Evolutionary conservation across 2,797 vertebrate genomes (phyloP).

Genomic region (Tapirus indicus): DNA sequence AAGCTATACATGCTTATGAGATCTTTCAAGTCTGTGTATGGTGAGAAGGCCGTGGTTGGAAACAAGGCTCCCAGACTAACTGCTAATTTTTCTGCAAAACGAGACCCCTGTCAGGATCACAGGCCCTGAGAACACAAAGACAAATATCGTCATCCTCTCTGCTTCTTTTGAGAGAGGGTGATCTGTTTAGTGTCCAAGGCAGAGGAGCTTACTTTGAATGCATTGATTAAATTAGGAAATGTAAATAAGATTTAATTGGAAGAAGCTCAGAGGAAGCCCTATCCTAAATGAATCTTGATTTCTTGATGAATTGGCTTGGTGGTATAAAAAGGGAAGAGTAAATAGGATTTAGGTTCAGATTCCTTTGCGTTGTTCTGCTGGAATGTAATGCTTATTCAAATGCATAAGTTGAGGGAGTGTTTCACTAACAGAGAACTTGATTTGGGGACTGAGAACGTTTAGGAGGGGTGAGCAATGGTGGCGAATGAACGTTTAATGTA

Average conservation of each 20-base stretch:
- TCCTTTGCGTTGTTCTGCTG: neutral
- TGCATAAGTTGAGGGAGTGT: neutral
- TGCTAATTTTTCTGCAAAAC: neutral
- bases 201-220: constrained; percentile 58
- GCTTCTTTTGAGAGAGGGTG: constrained; percentile 36
- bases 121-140: neutral
- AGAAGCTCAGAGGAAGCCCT: constrained; percentile 57
- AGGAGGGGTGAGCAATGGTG: neutral
- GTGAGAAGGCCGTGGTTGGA: neutral
- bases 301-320: constrained; percentile 4
- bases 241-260: constrained; percentile 59
- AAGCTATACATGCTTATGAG: neutral
- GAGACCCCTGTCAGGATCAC: neutral
- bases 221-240: constrained; percentile 65
- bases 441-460: constrained; percentile 1
- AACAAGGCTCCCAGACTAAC: neutral
- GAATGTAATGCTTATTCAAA: neutral
- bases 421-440: neutral
- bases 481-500: constrained; percentile 45
- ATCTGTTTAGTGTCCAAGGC: constrained; percentile 63
- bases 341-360: constrained; percentile 48
- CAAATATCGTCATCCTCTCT: neutral
- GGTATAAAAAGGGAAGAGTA: constrained; percentile 35
- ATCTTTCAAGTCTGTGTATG: neutral
- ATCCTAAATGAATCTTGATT: constrained; percentile 36